Base-by-base conservation (phyloP, 1,140 invertebrate species). In the Drosophila kanapiae region DNA sequence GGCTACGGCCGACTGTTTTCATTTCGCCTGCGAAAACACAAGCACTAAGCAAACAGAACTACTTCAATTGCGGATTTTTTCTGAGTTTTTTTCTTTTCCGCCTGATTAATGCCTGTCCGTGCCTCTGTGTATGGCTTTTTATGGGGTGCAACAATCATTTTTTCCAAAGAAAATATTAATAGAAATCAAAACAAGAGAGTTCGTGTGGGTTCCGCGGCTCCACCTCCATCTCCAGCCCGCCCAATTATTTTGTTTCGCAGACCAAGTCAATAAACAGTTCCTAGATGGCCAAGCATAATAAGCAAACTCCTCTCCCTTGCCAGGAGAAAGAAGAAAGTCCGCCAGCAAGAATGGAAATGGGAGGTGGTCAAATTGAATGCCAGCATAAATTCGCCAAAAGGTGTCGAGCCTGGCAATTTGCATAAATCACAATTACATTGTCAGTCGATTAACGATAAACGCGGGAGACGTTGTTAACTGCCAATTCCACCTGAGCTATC, bases 381-480 rank as follows among this genome's bases (percentile, higher is more conserved):
- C 58, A 38, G 59, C 40, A 48, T 53, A 70, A 62, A 76, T n/a
- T 49, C 11, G 57, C 51, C 49, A 75, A 70, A 76, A 90, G 78
- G 84, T 85, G 84, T 88, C 70, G 74, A 84, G 43, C 59, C 62
- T 33, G 54, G 48, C 51, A 84, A 90, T 88, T 90, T 88, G 81
- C 84, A 88, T 88, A 88, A 88, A 90, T 88, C 86, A 90, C 84
- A 88, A 88, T 88, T 88, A 90, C 81, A 71, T 74, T 85, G 85
- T 85, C 84, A 81, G 83, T 81, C 81, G 84, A 88, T 88, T 75
- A 75, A 65, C 80, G 84, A 87, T 87, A 85, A 61, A 40, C 14
- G 57, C 49, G 62, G 47, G 70, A 61, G 75, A 74, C 85, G 70
- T 68, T 68, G 74, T 40, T 70, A 27, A 68, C 51, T 68, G 49